phyloP scores from a whole-genome alignment of 2,113 vertebrate genomes.

The Ictalurus punctatus region DNA sequence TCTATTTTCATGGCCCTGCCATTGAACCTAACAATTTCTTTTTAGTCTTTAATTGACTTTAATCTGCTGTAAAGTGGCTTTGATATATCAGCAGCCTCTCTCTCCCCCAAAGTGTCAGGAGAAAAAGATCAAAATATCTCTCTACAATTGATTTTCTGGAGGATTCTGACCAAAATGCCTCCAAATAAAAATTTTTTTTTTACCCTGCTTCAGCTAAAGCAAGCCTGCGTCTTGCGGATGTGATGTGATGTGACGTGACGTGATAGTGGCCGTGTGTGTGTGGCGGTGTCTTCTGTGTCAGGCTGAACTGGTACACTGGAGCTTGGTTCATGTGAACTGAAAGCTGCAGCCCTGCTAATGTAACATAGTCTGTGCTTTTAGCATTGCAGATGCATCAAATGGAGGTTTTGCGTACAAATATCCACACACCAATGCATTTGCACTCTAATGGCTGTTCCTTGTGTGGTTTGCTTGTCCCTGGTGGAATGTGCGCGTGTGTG shows the following conservation, averaged over 20 bases:
- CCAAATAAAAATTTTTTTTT: not conserved
- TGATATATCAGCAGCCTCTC: constrained; percentile 5
- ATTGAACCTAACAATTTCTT: not conserved
- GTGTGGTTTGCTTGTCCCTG: constrained; percentile 17
- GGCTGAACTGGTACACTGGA: constrained; percentile 24
- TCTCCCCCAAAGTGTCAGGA: constrained; percentile 8
- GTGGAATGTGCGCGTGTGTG: not conserved
- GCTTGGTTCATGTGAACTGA: constrained; percentile 14
- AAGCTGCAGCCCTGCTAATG: constrained; percentile 33
- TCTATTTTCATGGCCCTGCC: not conserved
- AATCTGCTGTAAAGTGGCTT: not conserved
- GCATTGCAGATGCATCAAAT: constrained; percentile 35
- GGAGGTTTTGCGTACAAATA: constrained; percentile 31
- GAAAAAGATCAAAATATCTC: not conserved
- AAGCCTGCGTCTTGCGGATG: constrained; percentile 13
- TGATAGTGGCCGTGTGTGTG: constrained; percentile 1
- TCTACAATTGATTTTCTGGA: not conserved
- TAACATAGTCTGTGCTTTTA: constrained; percentile 33
- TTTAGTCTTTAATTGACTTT: not conserved
- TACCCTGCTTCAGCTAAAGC: constrained; percentile 6
- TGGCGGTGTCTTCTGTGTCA: not conserved
- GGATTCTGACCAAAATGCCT: not conserved
- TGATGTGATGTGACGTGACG: not conserved
- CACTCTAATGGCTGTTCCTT: constrained; percentile 17
- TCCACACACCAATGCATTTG: constrained; percentile 23